Evolutionary conservation across 1,140 invertebrate species (phyloP), one percentile per base, ranked within the genome.

Genomic region (Chelonus insularis): DNA sequence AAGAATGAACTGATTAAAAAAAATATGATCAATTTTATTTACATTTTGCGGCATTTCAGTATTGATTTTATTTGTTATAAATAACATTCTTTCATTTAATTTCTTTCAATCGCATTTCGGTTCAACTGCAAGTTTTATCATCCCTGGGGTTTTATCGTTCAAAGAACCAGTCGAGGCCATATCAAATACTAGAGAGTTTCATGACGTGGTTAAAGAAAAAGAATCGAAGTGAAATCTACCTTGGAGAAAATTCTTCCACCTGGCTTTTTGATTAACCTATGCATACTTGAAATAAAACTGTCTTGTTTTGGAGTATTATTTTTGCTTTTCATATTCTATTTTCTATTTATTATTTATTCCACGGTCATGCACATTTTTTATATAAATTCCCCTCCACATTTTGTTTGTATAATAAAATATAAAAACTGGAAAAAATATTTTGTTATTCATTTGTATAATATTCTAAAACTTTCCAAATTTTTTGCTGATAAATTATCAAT

Each of bases 231-330:
- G n/a, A 39, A 39, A 39, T 39, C 37, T 14, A 39, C 37, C 37
- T 39, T 11, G 12, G 18, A 16, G 12, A 37, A 12, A 41, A 20
- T 52, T 43, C 21, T 11, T n/a, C 9, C 36, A 36, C 21, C 34
- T 39, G 48, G 41, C 60, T 71, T 58, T 66, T 67, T 69, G 68
- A 72, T 72, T 69, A 69, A 68, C 57, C 67, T 72, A 70, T 72
- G 68, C 65, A 72, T 72, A 66, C 68, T 70, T 72, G 67, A 67
- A 70, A 70, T 69, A 63, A 59, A 50, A 47, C 50, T 64, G 54
- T 21, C 51, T 32, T 63, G 34, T 50, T 37, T 62, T 21, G 29
- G 20, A 4, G 37, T 14, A 11, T n/a, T n/a, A n/a, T n/a, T n/a
- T n/a, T n/a, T n/a, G n/a, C n/a, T n/a, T n/a, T n/a, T n/a, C n/a